Evolutionary conservation across 2,113 vertebrate genomes (phyloP).

Genomic region (Limnothrissa miodon): DNA sequence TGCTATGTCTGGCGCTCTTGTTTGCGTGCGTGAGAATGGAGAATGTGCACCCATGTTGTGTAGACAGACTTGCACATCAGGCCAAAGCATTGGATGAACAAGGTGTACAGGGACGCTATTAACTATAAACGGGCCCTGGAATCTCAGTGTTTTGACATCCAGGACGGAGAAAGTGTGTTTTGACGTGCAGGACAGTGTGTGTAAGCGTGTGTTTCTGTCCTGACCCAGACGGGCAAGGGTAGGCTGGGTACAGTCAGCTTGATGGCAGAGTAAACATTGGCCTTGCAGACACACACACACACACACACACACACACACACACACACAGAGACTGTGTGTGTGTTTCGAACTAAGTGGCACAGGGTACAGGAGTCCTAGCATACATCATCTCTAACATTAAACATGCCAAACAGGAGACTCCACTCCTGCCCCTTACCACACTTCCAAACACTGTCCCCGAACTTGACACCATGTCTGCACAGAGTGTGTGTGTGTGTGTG

Average conservation of each 20-base stretch:
- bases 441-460: slow-evolving; percentile 31
- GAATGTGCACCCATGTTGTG: background rate
- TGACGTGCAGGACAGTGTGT: background rate
- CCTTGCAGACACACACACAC: slow-evolving; percentile 31
- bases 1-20: background rate
- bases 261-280: slow-evolving; percentile 53
- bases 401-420: slow-evolving; percentile 45
- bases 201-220: slow-evolving; percentile 3
- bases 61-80: background rate
- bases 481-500: background rate
- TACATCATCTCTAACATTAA: slow-evolving; percentile 60
- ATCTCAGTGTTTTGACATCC: slow-evolving; percentile 10
- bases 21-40: background rate
- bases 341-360: slow-evolving; percentile 41
- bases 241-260: slow-evolving; percentile 47
- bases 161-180: background rate
- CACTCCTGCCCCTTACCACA: slow-evolving; percentile 36
- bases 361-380: slow-evolving; percentile 47
- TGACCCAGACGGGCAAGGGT: slow-evolving; percentile 35
- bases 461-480: slow-evolving; percentile 25
- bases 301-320: slow-evolving; percentile 11
- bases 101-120: background rate
- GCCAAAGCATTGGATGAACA: background rate
- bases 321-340: slow-evolving; percentile 37
- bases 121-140: background rate